These are phyloP conservation scores for Cecidostiba fungosa DNA, from an alignment of 2,888 invertebrate species.

Conservation along the genomic window DNA sequence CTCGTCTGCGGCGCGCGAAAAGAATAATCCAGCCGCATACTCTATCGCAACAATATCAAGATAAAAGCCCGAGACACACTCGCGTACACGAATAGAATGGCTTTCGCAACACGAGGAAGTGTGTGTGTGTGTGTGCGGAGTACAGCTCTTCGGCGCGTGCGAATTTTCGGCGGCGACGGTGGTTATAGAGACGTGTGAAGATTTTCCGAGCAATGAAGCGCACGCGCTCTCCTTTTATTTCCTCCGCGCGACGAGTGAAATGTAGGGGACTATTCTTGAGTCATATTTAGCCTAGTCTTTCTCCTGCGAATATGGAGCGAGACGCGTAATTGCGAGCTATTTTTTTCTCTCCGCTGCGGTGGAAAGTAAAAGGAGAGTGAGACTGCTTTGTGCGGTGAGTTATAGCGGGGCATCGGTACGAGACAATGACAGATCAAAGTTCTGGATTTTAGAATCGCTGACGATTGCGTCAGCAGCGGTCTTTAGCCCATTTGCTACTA, in stretches of 20 bases:
- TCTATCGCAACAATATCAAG: constrained; percentile 16
- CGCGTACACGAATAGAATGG: not conserved
- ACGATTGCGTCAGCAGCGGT: no score
- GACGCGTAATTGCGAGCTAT: not conserved
- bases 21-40: not conserved
- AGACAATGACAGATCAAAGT: not conserved
- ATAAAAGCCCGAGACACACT: not conserved
- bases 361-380: constrained; percentile 2
- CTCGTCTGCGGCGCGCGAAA: not conserved
- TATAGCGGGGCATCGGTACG: not conserved
- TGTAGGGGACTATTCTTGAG: not conserved
- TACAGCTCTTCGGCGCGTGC: not conserved
- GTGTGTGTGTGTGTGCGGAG: no score
- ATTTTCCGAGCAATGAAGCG: constrained; percentile 2
- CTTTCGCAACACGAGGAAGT: constrained; percentile 31
- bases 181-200: constrained; percentile 11
- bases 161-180: not conserved
- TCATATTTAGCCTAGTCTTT: constrained; percentile 6
- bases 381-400: not conserved
- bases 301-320: not conserved
- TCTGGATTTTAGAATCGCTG: no score
- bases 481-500: no score
- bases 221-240: constrained; percentile 14
- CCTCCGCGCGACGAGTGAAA: not conserved
- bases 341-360: not conserved